Evolutionary conservation across 2,113 vertebrate genomes (phyloP), one percentile per base, ranked within the genome.

Genomic region (Larimichthys polyactis): DNA sequence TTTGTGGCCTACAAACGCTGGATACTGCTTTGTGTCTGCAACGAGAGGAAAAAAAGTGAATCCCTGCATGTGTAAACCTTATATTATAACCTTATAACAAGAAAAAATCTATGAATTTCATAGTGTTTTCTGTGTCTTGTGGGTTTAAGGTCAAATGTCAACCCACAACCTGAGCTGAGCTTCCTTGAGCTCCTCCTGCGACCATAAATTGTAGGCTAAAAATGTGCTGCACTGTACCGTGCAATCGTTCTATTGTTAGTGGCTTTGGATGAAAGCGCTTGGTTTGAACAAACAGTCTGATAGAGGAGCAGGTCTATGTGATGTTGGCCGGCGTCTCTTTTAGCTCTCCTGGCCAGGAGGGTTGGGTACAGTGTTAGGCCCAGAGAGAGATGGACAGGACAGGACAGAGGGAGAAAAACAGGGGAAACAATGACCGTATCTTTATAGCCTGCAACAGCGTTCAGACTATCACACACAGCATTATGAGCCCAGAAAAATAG

Each of bases 11-110:
- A 99, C 97, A 90, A 99, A 99, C 66, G 96, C 97, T 27, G 98
- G 98, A 95, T 99, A 99, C 93, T 99, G 98, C 96, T 96, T 99
- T 87, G 98, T 99, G 94, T 99, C 98, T 99, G 96, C 12, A 83
- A 82, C 44, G 32, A 72, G 8, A 58, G n/a, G n/a, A 66, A 4
- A 52, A 52, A 59, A 73, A 62, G 80, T 81, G 4, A 65, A 74
- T 62, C 29, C 40, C 16, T 65, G 43, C 51, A 16, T 51, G 63
- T 29, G 52, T 52, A 15, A 65, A 69, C 11, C 57, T 69, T 40
- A 40, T 8, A 40, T 40, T 40, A 40, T 40, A 40, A 40, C 36
- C 8, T 2, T 8, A 36, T 8, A 36, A 40, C 7, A 40, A 40
- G 8, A 40, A 27, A 27, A 40, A 40, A 40, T 9, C 36, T 20